Conservation (phyloP, 1,140 invertebrate species). For the Camponotus floridanus region DNA sequence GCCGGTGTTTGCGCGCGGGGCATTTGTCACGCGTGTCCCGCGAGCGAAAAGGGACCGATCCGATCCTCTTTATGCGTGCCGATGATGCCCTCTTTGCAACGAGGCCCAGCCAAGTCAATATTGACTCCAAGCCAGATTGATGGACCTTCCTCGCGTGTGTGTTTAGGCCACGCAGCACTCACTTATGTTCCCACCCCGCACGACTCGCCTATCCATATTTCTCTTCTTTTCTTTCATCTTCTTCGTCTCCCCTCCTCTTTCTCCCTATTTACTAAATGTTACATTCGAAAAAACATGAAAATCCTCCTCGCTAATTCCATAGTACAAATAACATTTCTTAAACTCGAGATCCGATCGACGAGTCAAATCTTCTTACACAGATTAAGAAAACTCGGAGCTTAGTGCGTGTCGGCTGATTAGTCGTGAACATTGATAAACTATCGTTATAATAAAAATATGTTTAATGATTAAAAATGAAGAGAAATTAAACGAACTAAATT, state of each 20-base stretch:
- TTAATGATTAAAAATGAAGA: constrained; percentile 5
- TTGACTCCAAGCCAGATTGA: constrained; percentile 85
- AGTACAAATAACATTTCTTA: background rate
- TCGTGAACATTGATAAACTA: constrained; percentile 1
- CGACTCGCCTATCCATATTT: constrained; percentile 28
- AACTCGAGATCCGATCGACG: constrained; percentile 16
- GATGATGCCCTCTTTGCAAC: constrained; percentile 85
- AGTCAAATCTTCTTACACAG: constrained; percentile 15
- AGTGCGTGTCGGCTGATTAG: background rate
- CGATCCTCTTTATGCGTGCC: constrained; percentile 78
- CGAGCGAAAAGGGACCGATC: constrained; percentile 80
- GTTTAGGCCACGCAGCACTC: constrained; percentile 83
- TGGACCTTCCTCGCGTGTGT: constrained; percentile 82
- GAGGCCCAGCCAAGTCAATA: constrained; percentile 85
- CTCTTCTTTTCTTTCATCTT: background rate
- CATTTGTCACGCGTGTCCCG: constrained; percentile 86
- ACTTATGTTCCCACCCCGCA: constrained; percentile 82
- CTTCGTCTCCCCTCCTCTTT: background rate
- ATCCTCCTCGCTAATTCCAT: constrained; percentile 27
- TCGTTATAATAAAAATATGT: background rate
- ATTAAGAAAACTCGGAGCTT: background rate
- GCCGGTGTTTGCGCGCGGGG: constrained; percentile 83
- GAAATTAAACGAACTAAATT: background rate
- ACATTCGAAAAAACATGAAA: constrained; percentile 51
- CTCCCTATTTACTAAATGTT: constrained; percentile 42